These are phyloP conservation scores for Catajapyx aquilonaris DNA, from an alignment of 1,140 invertebrate species.

Conservation along the genomic window DNA sequence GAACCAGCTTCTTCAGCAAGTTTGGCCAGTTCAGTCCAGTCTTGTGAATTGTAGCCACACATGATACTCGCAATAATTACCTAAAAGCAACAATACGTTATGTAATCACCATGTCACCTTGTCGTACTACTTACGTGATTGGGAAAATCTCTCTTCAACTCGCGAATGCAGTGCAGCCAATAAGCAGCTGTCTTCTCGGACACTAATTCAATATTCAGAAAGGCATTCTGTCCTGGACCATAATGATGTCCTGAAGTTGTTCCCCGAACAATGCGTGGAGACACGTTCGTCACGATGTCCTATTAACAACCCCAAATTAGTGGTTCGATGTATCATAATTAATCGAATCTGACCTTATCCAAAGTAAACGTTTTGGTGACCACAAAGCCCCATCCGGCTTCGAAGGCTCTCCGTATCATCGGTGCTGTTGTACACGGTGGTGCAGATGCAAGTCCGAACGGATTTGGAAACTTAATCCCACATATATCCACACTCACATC, in stretches of 20 bases:
- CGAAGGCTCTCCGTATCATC: conserved; percentile 87
- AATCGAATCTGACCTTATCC: conserved; percentile 51
- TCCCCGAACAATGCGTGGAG: conserved; percentile 84
- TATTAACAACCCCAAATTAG: conserved; percentile 18
- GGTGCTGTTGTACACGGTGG: conserved; percentile 82
- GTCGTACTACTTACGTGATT: conserved; percentile 41
- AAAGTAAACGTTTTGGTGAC: conserved; percentile 91
- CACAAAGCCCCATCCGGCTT: conserved; percentile 90
- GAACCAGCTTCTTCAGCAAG: conserved; percentile 67
- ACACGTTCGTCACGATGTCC: conserved; percentile 91
- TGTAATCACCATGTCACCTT: conserved; percentile 2
- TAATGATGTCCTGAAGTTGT: conserved; percentile 75
- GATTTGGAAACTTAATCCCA: conserved; percentile 85
- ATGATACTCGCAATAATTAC: conserved; percentile 93
- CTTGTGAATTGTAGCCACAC: conserved; percentile 67
- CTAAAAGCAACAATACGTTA: conserved; percentile 22
- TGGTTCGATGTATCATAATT: too few species aligned
- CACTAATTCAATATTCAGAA: conserved; percentile 94
- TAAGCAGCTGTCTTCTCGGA: conserved; percentile 89
- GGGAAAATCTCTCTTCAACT: conserved; percentile 84
- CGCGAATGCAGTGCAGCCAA: conserved; percentile 73
- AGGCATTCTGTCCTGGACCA: conserved; percentile 85
- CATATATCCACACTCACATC: conserved; percentile 83
- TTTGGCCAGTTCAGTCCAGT: conserved; percentile 68
- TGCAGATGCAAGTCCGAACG: conserved; percentile 90